Conservation (phyloP, 2,888 invertebrate species). For the Pyrgus malvae region DNA sequence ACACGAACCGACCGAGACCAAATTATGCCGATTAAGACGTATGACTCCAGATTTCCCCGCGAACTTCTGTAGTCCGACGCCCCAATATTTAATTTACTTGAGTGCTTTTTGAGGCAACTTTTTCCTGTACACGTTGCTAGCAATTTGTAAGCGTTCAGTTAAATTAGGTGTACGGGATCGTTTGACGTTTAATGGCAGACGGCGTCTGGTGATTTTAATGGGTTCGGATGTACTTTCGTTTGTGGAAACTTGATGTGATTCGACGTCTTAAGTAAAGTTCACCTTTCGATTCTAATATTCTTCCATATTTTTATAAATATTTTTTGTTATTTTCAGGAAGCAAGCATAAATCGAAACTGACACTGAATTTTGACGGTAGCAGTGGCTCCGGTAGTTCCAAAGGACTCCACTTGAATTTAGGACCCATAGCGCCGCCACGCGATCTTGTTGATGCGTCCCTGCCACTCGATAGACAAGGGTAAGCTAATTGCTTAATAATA, state of each 20-base stretch:
- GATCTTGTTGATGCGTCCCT: constrained; percentile 90
- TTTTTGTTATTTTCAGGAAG: constrained; percentile 62
- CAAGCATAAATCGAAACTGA: constrained; percentile 86
- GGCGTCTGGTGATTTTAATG: constrained; percentile 32
- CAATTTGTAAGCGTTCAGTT: constrained; percentile 77
- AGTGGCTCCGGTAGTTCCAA: constrained; percentile 69
- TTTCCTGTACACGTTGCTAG: constrained; percentile 64
- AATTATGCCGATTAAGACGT: constrained; percentile 79
- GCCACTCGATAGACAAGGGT: constrained; percentile 95
- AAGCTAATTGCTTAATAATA: constrained; percentile 58
- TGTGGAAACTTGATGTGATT: constrained; percentile 35
- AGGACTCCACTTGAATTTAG: constrained; percentile 88
- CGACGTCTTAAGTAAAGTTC: constrained; percentile 34
- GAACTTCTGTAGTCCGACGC: constrained; percentile 60
- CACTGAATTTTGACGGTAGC: constrained; percentile 85
- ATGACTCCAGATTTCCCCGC: constrained; percentile 68
- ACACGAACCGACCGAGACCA: constrained; percentile 65
- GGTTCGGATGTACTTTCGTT: background rate
- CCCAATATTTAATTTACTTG: constrained; percentile 78
- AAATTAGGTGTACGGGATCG: constrained; percentile 62
- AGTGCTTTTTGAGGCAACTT: constrained; percentile 76
- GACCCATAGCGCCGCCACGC: constrained; percentile 84
- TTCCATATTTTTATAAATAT: background rate
- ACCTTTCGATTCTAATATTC: background rate
- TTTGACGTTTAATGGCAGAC: constrained; percentile 49